phyloP scores from a whole-genome alignment of 2,888 invertebrate genomes.

The Nysson spinosus region DNA sequence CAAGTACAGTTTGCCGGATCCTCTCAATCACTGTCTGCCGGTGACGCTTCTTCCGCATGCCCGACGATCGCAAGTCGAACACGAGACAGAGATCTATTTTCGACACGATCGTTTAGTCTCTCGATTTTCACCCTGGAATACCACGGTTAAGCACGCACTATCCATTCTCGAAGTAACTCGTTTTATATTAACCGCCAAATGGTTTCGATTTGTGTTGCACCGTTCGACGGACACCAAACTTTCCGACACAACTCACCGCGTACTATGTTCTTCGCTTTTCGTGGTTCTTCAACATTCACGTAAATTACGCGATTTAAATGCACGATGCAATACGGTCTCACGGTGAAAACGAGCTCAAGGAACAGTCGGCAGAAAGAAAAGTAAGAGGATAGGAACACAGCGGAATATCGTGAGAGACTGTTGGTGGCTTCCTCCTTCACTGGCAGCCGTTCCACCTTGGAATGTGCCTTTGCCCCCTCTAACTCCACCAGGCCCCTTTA shows the following conservation, averaged over 20 bases:
- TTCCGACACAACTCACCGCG: too few relatives aligned
- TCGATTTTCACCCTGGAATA: conserved; percentile 41
- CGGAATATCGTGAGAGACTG: conserved; percentile 59
- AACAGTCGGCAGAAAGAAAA: conserved; percentile 31
- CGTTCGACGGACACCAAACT: neutral
- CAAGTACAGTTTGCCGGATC: conserved; percentile 40
- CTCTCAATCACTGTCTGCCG: conserved; percentile 56
- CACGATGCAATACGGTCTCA: conserved; percentile 12
- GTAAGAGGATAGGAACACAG: conserved; percentile 29
- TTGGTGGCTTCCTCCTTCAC: conserved; percentile 68
- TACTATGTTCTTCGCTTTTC: too few relatives aligned
- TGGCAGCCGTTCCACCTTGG: conserved; percentile 72
- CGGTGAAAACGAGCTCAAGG: conserved; percentile 14
- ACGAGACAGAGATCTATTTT: conserved; percentile 39
- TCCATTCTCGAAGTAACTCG: conserved; percentile 47
- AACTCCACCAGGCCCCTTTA: conserved; percentile 31
- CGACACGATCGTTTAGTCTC: conserved; percentile 15
- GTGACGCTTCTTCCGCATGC: conserved; percentile 57
- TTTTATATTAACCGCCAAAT: too few relatives aligned
- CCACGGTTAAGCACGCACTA: conserved; percentile 8
- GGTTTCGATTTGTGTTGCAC: conserved; percentile 10
- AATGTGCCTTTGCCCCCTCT: conserved; percentile 72
- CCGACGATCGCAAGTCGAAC: conserved; percentile 34
- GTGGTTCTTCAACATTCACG: too few relatives aligned
- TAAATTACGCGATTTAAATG: too few relatives aligned